Base-by-base conservation (phyloP, 2,113 vertebrate genomes). In the Ascaphus truei region DNA sequence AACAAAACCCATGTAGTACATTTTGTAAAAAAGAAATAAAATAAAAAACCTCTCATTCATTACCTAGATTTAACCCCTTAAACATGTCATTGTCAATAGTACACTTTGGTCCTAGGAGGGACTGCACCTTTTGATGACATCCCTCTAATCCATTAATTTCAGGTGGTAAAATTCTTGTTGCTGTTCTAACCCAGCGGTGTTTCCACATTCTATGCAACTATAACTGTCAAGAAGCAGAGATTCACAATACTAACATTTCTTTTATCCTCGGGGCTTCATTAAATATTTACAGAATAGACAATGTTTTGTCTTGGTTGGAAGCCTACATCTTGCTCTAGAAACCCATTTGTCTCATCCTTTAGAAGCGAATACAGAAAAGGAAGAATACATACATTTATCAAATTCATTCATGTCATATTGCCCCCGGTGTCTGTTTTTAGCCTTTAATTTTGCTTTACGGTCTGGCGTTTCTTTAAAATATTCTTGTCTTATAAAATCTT, bases 191-290 rank as follows among this genome's bases (percentile, higher is more conserved):
- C 47, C 43, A 15, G 45, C 15, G 37, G 47, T 26, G 25, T n/a
- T 48, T 52, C 27, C 15, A 29, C 50, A 15, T 39, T 6, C 47
- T 41, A 48, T 50, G 62, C 33, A 26, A 26, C 22, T 53, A 52
- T 27, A 53, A 9, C 62, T 53, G 50, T 65, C 62, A 53, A 29
- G 48, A 25, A 20, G 33, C 23, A 53, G 34, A 52, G 62, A 23
- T 65, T 29, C 62, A 65, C 52, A 65, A 53, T 52, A 53, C 33
- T 39, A 65, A 65, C 62, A 53, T 65, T 65, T 65, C 48, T 39
- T 53, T 65, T 65, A 53, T 53, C 25, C 62, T 41, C 37, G 25
- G 34, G 48, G 33, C 48, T 53, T 65, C 48, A 65, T 65, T 29
- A 65, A 65, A 53, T 53, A 65, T 65, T 53, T 65, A 65, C 34